Base-by-base conservation (phyloP, 2,888 invertebrate genomes). In the Caenorhabditis angaria region DNA sequence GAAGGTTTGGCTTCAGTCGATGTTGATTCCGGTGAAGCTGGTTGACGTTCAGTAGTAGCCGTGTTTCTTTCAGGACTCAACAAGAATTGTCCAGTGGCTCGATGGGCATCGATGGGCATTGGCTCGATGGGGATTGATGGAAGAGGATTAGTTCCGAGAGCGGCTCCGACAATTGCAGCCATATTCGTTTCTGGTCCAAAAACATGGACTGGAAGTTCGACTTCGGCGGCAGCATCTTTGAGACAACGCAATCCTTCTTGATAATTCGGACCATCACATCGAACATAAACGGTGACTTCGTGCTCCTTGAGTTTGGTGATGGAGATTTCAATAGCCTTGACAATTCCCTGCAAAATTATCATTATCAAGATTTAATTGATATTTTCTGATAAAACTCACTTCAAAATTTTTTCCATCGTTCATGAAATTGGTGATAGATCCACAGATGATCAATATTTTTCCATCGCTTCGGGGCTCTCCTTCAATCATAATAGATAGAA, bases 371-470 rank as follows among this genome's bases (percentile, higher is more conserved):
- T 32, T n/a, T 25, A 50, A n/a, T 50, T 50, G 10, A 50, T 50
- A n/a, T 20, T 50, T n/a, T n/a, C n/a, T n/a, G n/a, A n/a, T n/a
- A n/a, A 18, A 22, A 10, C 53, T 4, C 22, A 53, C 70, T 88
- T 96, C 93, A 91, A 99, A 99, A 0, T 99, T 99, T 76, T 97
- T 94, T 0, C 99, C 99, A 0, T 99, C 99, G 90, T 99, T 99
- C 3, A 99, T 99, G 89, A 99, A 99, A 90, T 99, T 99, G 1
- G 99, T 99, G 83, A 99, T 99, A 69, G 97, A 97, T 27, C 99
- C 99, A 62, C 99, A 99, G 80, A 96, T 95, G 81, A 96, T 95
- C 72, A 99, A 95, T 55, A 99, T 90, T 85, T 90, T 90, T 41
- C 93, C 92, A 93, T 91, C 63, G 4, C 83, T 78, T 53, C 81